Base-by-base conservation (phyloP, 2,797 vertebrate species). In the Scolopax bukidnonensis region DNA sequence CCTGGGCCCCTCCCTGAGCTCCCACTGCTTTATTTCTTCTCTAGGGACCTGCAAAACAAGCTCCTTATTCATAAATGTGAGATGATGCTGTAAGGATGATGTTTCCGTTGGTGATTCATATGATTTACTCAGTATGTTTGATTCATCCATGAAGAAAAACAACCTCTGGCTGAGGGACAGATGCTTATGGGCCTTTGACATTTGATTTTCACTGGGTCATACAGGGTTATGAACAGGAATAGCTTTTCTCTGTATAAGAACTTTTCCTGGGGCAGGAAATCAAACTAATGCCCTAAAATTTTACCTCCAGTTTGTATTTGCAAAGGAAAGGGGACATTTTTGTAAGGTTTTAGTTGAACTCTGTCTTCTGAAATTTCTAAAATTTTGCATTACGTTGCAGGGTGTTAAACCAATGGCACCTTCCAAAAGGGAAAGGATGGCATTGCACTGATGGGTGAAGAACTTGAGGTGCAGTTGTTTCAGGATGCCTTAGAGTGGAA, bases 91-190 rank as follows among this genome's bases (percentile, higher is more conserved):
- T 93, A 85, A 94, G 90, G 95, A 87, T 93, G 91, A 94, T 90
- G 94, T 97, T 97, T 97, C 95, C 50, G 13, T 60, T 84, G 88
- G 87, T 97, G 96, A 97, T 96, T 97, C 93, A 95, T 94, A 68
- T 87, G 89, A 93, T 97, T 96, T 91, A 95, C 91, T 93, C 84
- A 91, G 63, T 91, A 57, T 64, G 61, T 84, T 93, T 95, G 94
- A 95, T 96, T 95, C 83, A 94, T 94, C 83, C 2, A 0, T 83
- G 77, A 96, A 94, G 93, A 78, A 91, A 97, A 97, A 95, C 93
- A 91, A 67, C 80, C 73, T 79, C 88, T 95, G 91, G 60, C 96
- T 93, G 71, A 91, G 84, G 57, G 78, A 86, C 82, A 92, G 87
- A 95, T 75, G 63, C 61, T 95, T 89, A 75, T 70, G 79, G 80